A percentile compares a stretch with the other conserved stretches of the same genome.
phyloP scores from a whole-genome alignment of 1,140 invertebrate genomes.

The Rhopalosiphum padi region DNA sequence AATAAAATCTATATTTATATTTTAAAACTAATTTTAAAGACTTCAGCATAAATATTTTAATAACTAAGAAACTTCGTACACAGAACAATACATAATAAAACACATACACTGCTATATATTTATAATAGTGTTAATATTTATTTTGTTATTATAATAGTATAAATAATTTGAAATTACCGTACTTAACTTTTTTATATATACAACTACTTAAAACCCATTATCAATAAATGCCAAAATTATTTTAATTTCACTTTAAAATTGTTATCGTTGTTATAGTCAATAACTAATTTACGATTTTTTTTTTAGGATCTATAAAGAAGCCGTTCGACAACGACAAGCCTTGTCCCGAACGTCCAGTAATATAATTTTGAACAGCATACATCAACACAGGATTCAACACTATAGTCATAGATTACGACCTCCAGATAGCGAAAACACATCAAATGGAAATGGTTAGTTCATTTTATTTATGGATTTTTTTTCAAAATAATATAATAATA shows the following conservation, averaged over 20 bases:
- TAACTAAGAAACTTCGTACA: background rate
- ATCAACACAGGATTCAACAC: slow-evolving; percentile 75
- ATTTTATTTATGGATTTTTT: background rate
- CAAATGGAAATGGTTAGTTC: slow-evolving; percentile 58
- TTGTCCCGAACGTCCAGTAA: slow-evolving; percentile 81
- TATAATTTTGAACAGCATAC: slow-evolving; percentile 81
- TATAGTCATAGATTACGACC: slow-evolving; percentile 74
- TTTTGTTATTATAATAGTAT: background rate
- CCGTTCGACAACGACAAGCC: slow-evolving; percentile 85
- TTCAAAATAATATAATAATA: background rate
- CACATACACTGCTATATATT: background rate
- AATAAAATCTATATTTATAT: too few species aligned
- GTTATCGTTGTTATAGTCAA: background rate
- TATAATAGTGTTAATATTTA: background rate
- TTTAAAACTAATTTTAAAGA: too few species aligned
- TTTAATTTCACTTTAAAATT: background rate
- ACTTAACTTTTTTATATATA: background rate
- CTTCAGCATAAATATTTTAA: too few species aligned
- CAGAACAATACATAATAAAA: background rate
- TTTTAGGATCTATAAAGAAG: slow-evolving; percentile 79
- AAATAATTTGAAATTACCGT: background rate
- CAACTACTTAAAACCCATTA: background rate
- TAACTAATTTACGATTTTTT: background rate
- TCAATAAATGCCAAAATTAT: too few species aligned
- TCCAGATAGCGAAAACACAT: slow-evolving; percentile 67